These are phyloP conservation scores for Bhutanitis thaidina DNA, from an alignment of 2,888 invertebrate species.

Conservation along the genomic window DNA sequence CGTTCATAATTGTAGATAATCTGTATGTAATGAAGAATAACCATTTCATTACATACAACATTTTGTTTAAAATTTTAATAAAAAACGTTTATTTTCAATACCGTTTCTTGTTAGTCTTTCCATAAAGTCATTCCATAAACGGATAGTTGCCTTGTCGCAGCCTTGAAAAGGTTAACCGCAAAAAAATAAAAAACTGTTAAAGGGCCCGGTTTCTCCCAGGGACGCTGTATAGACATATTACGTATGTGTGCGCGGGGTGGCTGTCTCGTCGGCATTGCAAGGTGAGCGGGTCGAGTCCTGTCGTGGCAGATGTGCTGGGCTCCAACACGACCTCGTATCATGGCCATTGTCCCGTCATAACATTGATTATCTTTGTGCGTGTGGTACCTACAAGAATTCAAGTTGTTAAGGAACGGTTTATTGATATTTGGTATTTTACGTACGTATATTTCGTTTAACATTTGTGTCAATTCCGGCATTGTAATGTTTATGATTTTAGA, in stretches of 20 bases:
- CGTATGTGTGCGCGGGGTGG: conserved; percentile 27
- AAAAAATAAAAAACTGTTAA: conserved; percentile 8
- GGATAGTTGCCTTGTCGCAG: conserved; percentile 1
- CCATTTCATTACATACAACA: no score
- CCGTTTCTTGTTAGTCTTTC: no score
- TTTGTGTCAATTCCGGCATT: no score
- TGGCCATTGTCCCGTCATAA: conserved; percentile 22
- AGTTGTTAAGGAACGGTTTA: no score
- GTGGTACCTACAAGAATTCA: background rate
- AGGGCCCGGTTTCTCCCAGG: conserved; percentile 6
- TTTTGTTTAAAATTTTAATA: no score
- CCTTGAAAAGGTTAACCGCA: conserved; percentile 14
- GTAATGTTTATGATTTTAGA: no score
- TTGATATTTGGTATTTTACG: no score
- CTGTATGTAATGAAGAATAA: no score
- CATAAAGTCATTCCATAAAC: background rate
- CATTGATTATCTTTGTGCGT: background rate
- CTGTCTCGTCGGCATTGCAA: conserved; percentile 63
- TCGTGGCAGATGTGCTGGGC: conserved; percentile 17
- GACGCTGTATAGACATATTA: conserved; percentile 4
- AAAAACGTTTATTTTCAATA: no score
- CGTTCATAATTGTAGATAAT: no score
- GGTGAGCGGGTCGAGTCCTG: conserved; percentile 52
- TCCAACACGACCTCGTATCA: conserved; percentile 13
- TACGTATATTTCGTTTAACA: no score